Evolutionary conservation across 2,797 vertebrate species (phyloP).

Genomic region (Spatula clypeata): DNA sequence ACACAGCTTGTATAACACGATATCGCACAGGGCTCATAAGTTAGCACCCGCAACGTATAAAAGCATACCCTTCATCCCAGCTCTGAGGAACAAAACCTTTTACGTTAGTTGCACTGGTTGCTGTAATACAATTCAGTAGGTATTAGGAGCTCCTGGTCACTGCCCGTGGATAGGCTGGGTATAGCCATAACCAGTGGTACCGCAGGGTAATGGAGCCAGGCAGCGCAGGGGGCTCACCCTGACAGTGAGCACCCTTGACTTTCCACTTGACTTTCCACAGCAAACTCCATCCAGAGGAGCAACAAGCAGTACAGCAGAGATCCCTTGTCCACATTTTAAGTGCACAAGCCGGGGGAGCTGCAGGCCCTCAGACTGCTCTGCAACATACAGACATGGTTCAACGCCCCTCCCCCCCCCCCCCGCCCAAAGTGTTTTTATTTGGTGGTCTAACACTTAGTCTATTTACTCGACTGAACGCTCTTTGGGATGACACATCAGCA

Average conservation of each 20-base stretch:
- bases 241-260: rapidly evolving
- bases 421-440: neutral
- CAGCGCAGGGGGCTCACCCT: rapidly evolving
- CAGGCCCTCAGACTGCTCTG: neutral
- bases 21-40: rapidly evolving
- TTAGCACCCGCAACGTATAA: rapidly evolving
- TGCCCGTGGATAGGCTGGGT: neutral
- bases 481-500: too few species aligned
- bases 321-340: rapidly evolving
- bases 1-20: rapidly evolving
- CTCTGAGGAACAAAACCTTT: neutral
- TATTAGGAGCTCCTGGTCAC: rapidly evolving
- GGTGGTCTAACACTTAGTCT: rapidly evolving
- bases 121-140: neutral
- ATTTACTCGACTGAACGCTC: rapidly evolving
- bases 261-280: neutral
- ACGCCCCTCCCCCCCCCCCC: neutral
- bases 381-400: neutral
- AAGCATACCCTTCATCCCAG: neutral
- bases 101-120: rapidly evolving
- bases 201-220: rapidly evolving
- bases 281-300: rapidly evolving
- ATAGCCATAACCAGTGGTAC: rapidly evolving
- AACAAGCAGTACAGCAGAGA: rapidly evolving
- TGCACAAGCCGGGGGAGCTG: rapidly evolving